Evolutionary conservation across 2,797 vertebrate species (phyloP), one percentile per base, ranked within the genome.

Genomic region (Acomys russatus): DNA sequence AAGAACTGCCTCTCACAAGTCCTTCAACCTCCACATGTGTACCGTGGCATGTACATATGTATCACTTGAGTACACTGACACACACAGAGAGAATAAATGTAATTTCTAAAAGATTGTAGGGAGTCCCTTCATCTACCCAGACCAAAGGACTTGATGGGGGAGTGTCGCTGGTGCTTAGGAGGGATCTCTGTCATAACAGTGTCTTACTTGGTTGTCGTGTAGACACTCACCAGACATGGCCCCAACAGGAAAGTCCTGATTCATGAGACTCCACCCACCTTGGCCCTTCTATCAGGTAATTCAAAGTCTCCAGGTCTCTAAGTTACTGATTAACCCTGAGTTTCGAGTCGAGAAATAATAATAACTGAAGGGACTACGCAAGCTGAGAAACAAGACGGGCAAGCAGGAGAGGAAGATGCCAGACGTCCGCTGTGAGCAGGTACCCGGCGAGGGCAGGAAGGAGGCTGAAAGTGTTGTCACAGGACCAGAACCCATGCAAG

Each of bases 311-410:
- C 95, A 95, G 85, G 92, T 89, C 74, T 9, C 0, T 0, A 22
- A 87, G 98, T 98, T 98, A 98, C 98, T 98, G 9, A 98, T 98
- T 98, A 98, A 98, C 96, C 87, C 63, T 1, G 4, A 68, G 89
- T 94, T 92, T 96, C 97, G 59, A 97, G 95, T 63, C 86, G 92
- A 95, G 80, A 94, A 96, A 95, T 95, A 97, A 96, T 88, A 97
- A 96, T 80, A 95, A 95, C 77, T 3, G 28, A 44, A 88, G 87
- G 56, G 33, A 82, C 74, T 6, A 35, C 0, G 1, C 12, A 59
- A 70, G 61, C n/a, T 44, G 30, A 95, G 94, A 92, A 83, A 64
- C 85, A 64, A 95, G 61, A 83, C 3, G 64, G 64, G 30, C 25
- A 49, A 73, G 73, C 54, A 92, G 88, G 80, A 94, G 77, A 17